Evolutionary conservation across 2,113 vertebrate genomes (phyloP).

Genomic region (Tachycineta bicolor): DNA sequence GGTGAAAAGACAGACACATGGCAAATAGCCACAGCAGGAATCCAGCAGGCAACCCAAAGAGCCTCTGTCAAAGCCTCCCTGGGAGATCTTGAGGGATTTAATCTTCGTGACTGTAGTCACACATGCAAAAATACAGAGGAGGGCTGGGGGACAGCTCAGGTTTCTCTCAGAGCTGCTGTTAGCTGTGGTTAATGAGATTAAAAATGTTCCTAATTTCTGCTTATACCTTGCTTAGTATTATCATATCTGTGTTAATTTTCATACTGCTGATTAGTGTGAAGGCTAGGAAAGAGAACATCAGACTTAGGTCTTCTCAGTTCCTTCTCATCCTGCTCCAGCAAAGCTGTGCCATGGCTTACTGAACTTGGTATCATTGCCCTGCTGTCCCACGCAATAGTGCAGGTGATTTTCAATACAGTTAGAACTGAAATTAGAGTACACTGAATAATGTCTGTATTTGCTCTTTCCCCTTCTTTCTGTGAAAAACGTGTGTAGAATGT

Average conservation of each 20-base stretch:
- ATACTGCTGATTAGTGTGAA: not conserved
- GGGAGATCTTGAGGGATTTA: not conserved
- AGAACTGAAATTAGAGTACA: not conserved
- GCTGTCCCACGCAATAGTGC: not conserved
- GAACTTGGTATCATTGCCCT: not conserved
- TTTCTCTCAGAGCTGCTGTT: not conserved
- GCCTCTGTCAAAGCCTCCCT: not conserved
- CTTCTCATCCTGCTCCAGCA: not conserved
- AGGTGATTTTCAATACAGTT: not conserved
- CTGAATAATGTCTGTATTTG: not conserved
- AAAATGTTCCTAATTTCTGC: not conserved
- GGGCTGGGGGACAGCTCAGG: not conserved
- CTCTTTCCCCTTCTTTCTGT: not conserved
- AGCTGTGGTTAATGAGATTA: conserved; percentile 11
- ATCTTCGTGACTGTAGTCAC: not conserved
- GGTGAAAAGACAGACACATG: not conserved
- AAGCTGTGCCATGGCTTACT: not conserved
- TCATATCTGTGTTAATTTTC: not conserved
- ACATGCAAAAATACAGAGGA: not conserved
- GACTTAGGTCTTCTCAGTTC: not conserved
- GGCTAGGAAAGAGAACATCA: not conserved
- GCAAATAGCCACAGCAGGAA: not conserved
- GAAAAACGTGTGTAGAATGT: not conserved
- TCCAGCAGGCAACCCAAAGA: not conserved
- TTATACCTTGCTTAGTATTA: not conserved